These are phyloP conservation scores for Hypercompe scribonia DNA, from an alignment of 2,888 invertebrate genomes.

Conservation along the genomic window DNA sequence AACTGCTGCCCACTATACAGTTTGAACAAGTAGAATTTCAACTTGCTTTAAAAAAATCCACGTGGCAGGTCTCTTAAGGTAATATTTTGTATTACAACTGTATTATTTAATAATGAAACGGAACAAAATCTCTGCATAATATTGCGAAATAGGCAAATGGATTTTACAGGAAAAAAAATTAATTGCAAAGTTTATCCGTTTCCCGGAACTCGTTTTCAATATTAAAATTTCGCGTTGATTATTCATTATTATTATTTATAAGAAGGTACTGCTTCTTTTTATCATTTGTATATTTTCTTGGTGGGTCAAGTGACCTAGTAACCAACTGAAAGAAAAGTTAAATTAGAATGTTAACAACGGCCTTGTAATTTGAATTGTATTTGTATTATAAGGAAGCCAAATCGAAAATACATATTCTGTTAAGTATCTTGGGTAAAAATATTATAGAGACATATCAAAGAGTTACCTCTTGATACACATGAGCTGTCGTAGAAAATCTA, in stretches of 20 bases:
- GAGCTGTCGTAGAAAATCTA: too few relatives aligned
- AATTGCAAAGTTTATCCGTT: slow-evolving; percentile 25
- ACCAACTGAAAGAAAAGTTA: not conserved
- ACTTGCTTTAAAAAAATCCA: not conserved
- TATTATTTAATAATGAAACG: slow-evolving; percentile 13
- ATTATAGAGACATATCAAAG: too few relatives aligned
- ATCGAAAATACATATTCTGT: not conserved
- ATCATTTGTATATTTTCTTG: not conserved
- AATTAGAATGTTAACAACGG: not conserved
- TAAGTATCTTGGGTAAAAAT: not conserved
- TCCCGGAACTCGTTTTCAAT: slow-evolving; percentile 25
- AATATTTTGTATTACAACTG: slow-evolving; percentile 13
- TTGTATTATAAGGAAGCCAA: not conserved
- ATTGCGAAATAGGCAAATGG: slow-evolving; percentile 3
- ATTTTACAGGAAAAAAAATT: slow-evolving; percentile 18
- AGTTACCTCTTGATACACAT: too few relatives aligned
- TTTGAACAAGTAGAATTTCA: not conserved
- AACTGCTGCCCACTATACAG: not conserved
- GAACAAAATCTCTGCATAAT: slow-evolving; percentile 9
- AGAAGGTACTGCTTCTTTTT: not conserved
- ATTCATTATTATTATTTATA: slow-evolving; percentile 26
- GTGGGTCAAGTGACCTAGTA: slow-evolving; percentile 3
- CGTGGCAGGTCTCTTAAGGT: not conserved
- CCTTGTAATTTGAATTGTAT: not conserved
- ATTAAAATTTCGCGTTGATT: slow-evolving; percentile 24